Conservation (phyloP, 2,113 vertebrate genomes). For the Opisthocomus hoazin region DNA sequence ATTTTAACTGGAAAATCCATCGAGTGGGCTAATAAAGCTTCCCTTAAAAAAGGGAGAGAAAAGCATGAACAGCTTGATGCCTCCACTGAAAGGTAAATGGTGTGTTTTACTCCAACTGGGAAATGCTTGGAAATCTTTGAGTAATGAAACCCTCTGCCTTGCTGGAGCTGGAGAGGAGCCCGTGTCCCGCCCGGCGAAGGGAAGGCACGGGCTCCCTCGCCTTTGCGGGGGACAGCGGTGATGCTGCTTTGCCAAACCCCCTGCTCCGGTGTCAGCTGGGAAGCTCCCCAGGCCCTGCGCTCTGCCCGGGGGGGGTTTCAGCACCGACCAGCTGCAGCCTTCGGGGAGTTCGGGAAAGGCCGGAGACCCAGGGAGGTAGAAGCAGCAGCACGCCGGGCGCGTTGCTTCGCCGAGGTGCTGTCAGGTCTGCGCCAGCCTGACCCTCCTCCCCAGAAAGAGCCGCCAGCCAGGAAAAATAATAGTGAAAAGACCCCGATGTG, state of each 20-base stretch:
- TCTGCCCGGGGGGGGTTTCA: fast-evolving
- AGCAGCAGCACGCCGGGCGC: fast-evolving
- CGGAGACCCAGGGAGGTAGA: no score
- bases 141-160: not conserved
- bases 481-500: not conserved
- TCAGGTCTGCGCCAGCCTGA: fast-evolving
- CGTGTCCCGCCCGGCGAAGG: fast-evolving
- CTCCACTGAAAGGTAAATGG: not conserved
- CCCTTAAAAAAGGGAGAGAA: not conserved
- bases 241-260: fast-evolving
- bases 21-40: not conserved
- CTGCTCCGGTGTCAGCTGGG: fast-evolving
- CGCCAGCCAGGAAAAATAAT: not conserved
- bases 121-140: not conserved
- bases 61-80: not conserved
- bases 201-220: fast-evolving
- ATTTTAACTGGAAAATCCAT: conserved; percentile 49
- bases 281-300: not conserved
- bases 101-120: not conserved
- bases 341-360: not conserved
- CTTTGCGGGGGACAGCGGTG: not conserved
- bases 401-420: not conserved
- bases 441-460: not conserved
- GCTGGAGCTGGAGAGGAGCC: not conserved
- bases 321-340: not conserved